A percentile compares a stretch with the other conserved stretches of the same genome.
Evolutionary conservation across 2,888 invertebrate species (phyloP).

Genomic region (Trissonchulus latispiculum): DNA sequence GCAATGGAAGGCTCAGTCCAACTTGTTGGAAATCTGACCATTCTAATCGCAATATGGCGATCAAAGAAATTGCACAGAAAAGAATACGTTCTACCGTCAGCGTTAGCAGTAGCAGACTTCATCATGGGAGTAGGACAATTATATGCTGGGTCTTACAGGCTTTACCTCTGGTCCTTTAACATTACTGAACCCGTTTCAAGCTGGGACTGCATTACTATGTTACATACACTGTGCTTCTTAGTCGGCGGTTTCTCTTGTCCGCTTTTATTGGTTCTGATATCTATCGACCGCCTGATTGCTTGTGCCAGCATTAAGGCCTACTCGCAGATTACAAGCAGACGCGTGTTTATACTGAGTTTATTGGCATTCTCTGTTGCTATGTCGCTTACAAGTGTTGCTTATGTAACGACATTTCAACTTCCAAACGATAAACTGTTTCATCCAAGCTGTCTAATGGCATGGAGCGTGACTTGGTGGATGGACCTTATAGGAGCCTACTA

Average conservation of each 20-base stretch:
- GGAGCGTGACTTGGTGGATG: background rate
- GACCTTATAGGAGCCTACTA: background rate
- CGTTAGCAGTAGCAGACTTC: background rate
- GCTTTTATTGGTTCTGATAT: background rate
- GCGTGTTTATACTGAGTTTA: background rate
- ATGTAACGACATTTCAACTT: background rate
- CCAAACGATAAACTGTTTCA: background rate
- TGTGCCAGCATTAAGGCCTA: background rate
- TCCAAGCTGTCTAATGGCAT: background rate
- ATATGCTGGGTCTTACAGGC: background rate
- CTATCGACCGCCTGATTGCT: background rate
- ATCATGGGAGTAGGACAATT: background rate
- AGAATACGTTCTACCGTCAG: background rate
- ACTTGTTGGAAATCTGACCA: background rate
- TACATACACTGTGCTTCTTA: background rate
- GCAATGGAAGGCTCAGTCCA: background rate
- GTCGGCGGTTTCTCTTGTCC: background rate
- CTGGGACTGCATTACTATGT: background rate
- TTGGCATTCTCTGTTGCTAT: background rate
- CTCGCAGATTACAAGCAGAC: background rate
- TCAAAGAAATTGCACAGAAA: background rate
- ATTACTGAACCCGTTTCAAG: background rate
- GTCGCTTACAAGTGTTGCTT: background rate
- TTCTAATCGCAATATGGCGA: background rate
- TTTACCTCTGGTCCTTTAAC: background rate